Evolutionary conservation across 2,797 vertebrate genomes (phyloP), one percentile per base, ranked within the genome.

Genomic region (Oreortyx pictus): DNA sequence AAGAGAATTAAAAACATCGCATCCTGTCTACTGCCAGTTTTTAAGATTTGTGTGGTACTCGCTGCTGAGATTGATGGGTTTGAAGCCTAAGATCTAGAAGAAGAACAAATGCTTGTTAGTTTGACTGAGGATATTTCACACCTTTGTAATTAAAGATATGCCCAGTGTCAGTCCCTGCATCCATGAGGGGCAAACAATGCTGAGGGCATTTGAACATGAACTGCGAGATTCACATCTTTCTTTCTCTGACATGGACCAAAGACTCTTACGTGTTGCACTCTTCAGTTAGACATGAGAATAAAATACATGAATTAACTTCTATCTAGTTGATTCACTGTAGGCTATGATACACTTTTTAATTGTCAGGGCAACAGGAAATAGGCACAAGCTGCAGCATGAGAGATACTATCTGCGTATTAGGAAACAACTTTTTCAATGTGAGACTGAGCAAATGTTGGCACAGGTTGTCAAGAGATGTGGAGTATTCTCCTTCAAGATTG

Each of bases 61-160:
- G 27, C 18, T 47, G 33, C 68, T 80, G 67, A 76, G 67, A 90
- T 87, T 87, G 94, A 29, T 71, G 62, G 24, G 5, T 64, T 84
- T 92, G 60, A 82, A 82, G 47, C 33, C 65, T 57, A 46, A 56
- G 56, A 41, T 22, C 23, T 82, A 66, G 50, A 88, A 86, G 35
- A 92, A 79, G 50, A 11, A 64, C 37, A 52, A 13, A 64, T 44
- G 57, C 20, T 74, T 90, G 47, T 85, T 3, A 9, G 84, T 16
- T 62, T 90, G 72, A 80, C 68, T 56, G 75, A 82, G 82, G 3
- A 47, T 87, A 56, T 60, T 92, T 93, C 60, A 79, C 35, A 46
- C 12, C n/a, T 90, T 85, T 76, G 4, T 6, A 71, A 82, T 82
- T 66, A 50, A 79, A 89, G 68, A 27, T 15, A 7, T 27, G 16